Conservation (phyloP, 2,888 invertebrate species). For the Anthophora plumipes region DNA sequence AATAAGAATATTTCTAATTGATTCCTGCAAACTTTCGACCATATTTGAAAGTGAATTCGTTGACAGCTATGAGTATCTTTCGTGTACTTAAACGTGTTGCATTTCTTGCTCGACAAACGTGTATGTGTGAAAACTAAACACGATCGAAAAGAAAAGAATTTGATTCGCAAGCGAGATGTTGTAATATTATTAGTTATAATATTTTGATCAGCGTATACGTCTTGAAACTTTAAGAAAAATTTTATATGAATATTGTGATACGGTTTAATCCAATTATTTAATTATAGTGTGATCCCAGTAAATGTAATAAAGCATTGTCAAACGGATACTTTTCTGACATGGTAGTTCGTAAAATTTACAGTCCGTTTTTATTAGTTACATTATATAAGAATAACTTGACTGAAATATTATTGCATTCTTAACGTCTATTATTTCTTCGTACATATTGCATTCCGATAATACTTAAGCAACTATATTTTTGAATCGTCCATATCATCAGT, state of each 20-base stretch:
- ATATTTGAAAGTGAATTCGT: slow-evolving; percentile 33
- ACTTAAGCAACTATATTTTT: slow-evolving; percentile 46
- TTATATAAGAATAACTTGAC: slow-evolving; percentile 36
- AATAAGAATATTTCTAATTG: slow-evolving; percentile 40
- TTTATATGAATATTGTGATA: slow-evolving; percentile 59
- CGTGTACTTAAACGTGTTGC: slow-evolving; percentile 63
- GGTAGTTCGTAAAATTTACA: slow-evolving; percentile 20
- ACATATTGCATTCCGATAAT: slow-evolving; percentile 26
- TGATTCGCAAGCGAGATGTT: slow-evolving; percentile 4
- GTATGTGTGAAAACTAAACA: slow-evolving; percentile 14
- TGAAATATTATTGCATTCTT: slow-evolving; percentile 42
- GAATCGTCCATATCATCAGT: slow-evolving; percentile 56
- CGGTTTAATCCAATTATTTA: slow-evolving; percentile 53
- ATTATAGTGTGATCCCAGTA: slow-evolving; percentile 42
- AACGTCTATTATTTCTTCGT: slow-evolving; percentile 35
- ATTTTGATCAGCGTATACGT: slow-evolving; percentile 18
- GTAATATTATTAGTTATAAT: slow-evolving; percentile 35
- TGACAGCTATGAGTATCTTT: slow-evolving; percentile 32
- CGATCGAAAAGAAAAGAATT: slow-evolving; percentile 10
- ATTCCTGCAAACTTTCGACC: slow-evolving; percentile 43
- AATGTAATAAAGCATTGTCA: slow-evolving; percentile 35
- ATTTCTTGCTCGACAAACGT: slow-evolving; percentile 34
- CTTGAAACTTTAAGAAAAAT: slow-evolving; percentile 29
- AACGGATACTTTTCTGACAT: slow-evolving; percentile 29
- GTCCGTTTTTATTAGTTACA: slow-evolving; percentile 44